Evolutionary conservation across 1,140 invertebrate species (phyloP).

Genomic region (Drosophila bocqueti): DNA sequence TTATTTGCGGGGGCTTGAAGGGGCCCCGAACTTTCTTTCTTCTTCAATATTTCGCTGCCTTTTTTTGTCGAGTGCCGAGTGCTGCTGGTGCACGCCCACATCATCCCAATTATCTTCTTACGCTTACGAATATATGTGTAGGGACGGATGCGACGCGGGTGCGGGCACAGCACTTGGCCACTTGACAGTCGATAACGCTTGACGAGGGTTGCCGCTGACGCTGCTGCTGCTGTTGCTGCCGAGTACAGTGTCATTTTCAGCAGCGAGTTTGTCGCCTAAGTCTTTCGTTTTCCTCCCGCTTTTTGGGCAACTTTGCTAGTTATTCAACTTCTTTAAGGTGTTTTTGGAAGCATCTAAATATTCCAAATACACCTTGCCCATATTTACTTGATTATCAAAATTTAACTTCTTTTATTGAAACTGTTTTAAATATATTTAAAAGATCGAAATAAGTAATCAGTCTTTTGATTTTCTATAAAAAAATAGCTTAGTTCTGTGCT

Average conservation of each 20-base stretch:
- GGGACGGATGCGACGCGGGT: not conserved
- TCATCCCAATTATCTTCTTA: conserved; percentile 52
- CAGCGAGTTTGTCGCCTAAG: conserved; percentile 18
- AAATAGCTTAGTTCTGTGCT: too few relatives aligned
- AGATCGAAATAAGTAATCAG: not conserved
- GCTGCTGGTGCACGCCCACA: conserved; percentile 54
- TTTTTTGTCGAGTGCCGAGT: conserved; percentile 32
- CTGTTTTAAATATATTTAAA: too few relatives aligned
- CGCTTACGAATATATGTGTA: not conserved
- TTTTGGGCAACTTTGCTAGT: not conserved
- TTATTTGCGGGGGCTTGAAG: conserved; percentile 24
- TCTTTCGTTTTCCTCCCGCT: conserved; percentile 26
- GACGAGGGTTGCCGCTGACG: conserved; percentile 27
- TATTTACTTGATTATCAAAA: too few relatives aligned
- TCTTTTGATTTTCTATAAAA: not conserved
- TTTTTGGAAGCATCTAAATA: too few relatives aligned
- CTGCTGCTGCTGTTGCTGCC: not conserved
- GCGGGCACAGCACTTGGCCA: not conserved
- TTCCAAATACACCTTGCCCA: too few relatives aligned
- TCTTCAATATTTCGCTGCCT: conserved; percentile 59
- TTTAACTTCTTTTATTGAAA: too few relatives aligned
- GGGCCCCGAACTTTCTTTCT: conserved; percentile 71
- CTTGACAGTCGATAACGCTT: conserved; percentile 41
- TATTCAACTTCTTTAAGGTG: not conserved
- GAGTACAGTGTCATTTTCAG: conserved; percentile 11